Evolutionary conservation across 2,113 vertebrate species (phyloP).

Genomic region (Tretioscincus oriximinensis): DNA sequence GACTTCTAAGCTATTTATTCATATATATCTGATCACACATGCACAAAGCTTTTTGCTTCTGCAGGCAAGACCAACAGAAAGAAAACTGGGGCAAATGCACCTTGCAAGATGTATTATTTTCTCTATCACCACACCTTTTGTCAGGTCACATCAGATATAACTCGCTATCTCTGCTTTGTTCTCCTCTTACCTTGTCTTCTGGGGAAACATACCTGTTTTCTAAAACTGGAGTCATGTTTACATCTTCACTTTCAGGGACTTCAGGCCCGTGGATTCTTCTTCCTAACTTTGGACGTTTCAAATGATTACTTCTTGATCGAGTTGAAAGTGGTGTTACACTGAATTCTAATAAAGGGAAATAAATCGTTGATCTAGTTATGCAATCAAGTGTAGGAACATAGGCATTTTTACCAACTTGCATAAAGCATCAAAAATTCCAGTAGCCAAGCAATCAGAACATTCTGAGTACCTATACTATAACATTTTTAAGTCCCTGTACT

Average conservation of each 20-base stretch:
- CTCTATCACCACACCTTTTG: too few species aligned
- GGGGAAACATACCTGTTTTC: slow-evolving; percentile 63
- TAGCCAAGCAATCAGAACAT: background rate
- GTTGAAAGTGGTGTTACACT: slow-evolving; percentile 40
- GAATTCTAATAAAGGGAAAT: slow-evolving; percentile 43
- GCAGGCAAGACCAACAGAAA: too few species aligned
- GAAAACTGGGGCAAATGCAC: too few species aligned
- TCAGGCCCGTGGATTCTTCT: slow-evolving; percentile 51
- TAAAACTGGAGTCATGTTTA: slow-evolving; percentile 30
- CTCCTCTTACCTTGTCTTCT: too few species aligned
- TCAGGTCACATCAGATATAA: too few species aligned
- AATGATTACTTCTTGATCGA: slow-evolving; percentile 58
- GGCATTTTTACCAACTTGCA: background rate
- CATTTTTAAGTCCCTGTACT: background rate
- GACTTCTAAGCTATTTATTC: background rate
- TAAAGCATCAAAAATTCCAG: background rate
- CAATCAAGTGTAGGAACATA: background rate
- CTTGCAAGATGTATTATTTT: too few species aligned
- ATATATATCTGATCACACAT: background rate
- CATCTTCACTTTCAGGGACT: slow-evolving; percentile 48
- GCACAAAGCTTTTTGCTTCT: too few species aligned
- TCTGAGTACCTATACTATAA: too few species aligned
- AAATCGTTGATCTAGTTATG: background rate
- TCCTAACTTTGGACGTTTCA: slow-evolving; percentile 71
- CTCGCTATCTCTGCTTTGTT: too few species aligned